Base-by-base conservation (phyloP, 92 coral and sea anemone genomes). In the Palythoa caribaeorum region DNA sequence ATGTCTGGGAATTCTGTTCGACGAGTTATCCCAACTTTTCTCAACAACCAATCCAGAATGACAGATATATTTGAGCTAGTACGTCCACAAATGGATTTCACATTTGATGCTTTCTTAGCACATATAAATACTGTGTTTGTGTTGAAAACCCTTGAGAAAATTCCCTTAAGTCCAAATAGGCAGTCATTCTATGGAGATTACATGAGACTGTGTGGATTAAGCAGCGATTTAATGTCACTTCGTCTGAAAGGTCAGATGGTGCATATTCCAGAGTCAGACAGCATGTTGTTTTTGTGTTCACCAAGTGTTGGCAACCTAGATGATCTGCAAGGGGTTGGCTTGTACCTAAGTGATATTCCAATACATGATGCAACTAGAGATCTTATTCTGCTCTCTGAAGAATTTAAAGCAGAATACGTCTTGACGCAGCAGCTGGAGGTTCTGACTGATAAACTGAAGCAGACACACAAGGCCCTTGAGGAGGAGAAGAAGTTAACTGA, bases 101-200 rank as follows among this genome's bases (percentile, higher is more conserved):
- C 91, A 38, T 85, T 87, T 39, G 93, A 75, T 13, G 87, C 94
- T 21, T 86, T 95, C 76, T 87, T 95, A 36, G 96, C 95, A 1
- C 98, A 95, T 37, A 95, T 95, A 59, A 95, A 95, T 87, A 95
- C 98, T 19, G 96, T 95, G 21, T 95, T 95, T 89, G 98, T 95
- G 57, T 78, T 95, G 74, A 94, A 86, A 57, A 94, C 98, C 14
- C 88, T 88, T 14, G 95, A 87, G 84, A 92, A 90, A 4, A 90
- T 85, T 15, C 89, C 91, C 1, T 75, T 55, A 55, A 17, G 65
- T 13, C 90, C 92, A 9, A 84, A 53, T 15, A 19, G 52, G 38
- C 68, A 84, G 47, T 20, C 88, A 72, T 20, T 84, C 51, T 70
- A 70, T 38, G 74, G 70, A 15, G 85, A 60, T 38, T 75, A 51